Evolutionary conservation across 2,888 invertebrate genomes (phyloP).

Genomic region (Noctua fimbriata): DNA sequence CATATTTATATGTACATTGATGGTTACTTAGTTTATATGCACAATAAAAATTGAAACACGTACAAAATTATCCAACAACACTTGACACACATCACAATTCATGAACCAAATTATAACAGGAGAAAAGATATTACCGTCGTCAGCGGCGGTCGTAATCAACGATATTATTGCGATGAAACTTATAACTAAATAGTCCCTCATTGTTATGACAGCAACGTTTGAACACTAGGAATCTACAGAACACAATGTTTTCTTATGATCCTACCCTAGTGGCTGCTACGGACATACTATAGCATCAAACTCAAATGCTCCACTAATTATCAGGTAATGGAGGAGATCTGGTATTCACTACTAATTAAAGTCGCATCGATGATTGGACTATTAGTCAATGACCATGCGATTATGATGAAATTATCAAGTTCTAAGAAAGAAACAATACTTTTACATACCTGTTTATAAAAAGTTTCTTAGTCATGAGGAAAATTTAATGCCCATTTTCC

Average conservation of each 20-base stretch:
- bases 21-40: neutral
- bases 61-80: constrained; percentile 16
- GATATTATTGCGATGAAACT: constrained; percentile 46
- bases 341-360: constrained; percentile 78
- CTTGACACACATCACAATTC: constrained; percentile 18
- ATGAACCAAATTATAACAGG: constrained; percentile 17
- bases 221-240: constrained; percentile 35
- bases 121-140: constrained; percentile 56
- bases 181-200: constrained; percentile 50
- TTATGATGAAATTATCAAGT: constrained; percentile 43
- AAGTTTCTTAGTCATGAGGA: constrained; percentile 30
- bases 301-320: constrained; percentile 76
- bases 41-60: constrained; percentile 20
- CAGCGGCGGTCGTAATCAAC: constrained; percentile 31
- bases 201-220: constrained; percentile 38
- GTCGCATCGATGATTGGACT: constrained; percentile 70
- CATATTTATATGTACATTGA: neutral
- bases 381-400: constrained; percentile 63
- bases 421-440: constrained; percentile 51
- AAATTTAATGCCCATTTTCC: constrained; percentile 21
- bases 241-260: constrained; percentile 63
- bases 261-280: constrained; percentile 57
- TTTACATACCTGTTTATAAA: constrained; percentile 27
- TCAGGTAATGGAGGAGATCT: constrained; percentile 72
- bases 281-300: constrained; percentile 55